Evolutionary conservation across 35 echinoderm and acorn worm species (phyloP).

Genomic region (Nesometra sesokonis): DNA sequence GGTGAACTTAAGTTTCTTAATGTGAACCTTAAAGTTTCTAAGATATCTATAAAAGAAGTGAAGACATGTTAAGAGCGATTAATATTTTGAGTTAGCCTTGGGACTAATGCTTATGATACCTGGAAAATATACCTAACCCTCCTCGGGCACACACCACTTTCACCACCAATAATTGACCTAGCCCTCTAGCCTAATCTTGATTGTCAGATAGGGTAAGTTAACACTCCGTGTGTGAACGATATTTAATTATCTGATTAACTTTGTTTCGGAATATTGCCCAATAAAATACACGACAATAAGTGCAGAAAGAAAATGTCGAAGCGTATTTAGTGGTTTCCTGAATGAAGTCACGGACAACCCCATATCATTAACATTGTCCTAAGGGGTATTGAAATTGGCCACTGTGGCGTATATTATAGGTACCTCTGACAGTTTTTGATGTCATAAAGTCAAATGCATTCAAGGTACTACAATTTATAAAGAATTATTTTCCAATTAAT

Average conservation of each 20-base stretch:
- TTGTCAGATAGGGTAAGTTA: background rate
- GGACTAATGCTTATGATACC: too few species aligned
- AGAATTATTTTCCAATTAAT: background rate
- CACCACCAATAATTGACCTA: background rate
- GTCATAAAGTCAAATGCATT: background rate
- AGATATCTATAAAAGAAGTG: too few species aligned
- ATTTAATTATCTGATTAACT: too few species aligned
- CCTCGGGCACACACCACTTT: background rate
- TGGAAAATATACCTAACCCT: too few species aligned
- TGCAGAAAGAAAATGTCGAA: background rate
- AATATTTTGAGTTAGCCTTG: too few species aligned
- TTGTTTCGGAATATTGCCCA: too few species aligned
- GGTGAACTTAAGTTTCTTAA: too few species aligned
- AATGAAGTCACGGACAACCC: background rate
- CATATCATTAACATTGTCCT: background rate
- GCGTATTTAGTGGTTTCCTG: background rate
- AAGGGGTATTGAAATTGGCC: background rate
- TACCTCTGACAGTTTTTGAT: background rate
- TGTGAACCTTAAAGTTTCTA: too few species aligned
- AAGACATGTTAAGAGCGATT: too few species aligned
- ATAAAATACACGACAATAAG: too few species aligned
- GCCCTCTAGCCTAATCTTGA: background rate
- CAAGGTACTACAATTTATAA: background rate
- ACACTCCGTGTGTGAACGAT: background rate
- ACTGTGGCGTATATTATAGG: background rate